Conservation (phyloP, 2,888 invertebrate species). For the Metellina segmentata region DNA sequence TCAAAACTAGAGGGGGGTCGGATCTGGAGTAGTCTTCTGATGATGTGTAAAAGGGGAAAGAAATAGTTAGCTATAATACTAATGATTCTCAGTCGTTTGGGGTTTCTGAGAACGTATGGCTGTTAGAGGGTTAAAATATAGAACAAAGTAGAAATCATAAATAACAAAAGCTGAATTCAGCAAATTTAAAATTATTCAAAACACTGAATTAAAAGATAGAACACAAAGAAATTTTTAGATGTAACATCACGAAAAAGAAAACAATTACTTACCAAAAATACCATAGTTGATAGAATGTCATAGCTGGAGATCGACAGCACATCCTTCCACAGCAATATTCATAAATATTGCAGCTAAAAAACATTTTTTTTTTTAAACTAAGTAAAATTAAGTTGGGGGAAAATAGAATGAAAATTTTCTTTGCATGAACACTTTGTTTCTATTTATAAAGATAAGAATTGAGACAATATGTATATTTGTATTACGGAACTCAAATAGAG, state of each 20-base stretch:
- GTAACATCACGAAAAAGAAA: not conserved
- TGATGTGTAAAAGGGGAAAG: too few species aligned
- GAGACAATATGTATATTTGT: too few species aligned
- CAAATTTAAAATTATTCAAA: not conserved
- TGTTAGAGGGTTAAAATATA: not conserved
- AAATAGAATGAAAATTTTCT: not conserved
- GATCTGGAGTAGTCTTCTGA: too few species aligned
- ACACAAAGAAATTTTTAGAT: not conserved
- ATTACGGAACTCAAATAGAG: too few species aligned
- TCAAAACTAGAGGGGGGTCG: too few species aligned
- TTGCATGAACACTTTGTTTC: not conserved
- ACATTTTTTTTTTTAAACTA: not conserved
- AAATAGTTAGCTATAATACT: too few species aligned
- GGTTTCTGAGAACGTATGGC: too few species aligned
- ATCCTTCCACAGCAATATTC: slow-evolving; percentile 84
- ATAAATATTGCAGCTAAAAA: slow-evolving; percentile 79
- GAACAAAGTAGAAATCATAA: not conserved
- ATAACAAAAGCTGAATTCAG: not conserved
- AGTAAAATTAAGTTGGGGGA: not conserved
- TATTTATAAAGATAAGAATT: too few species aligned
- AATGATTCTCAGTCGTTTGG: too few species aligned
- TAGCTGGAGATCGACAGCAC: slow-evolving; percentile 83
- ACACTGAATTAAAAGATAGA: too few species aligned
- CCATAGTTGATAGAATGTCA: slow-evolving; percentile 84
- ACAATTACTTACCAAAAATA: slow-evolving; percentile 83